A percentile compares a stretch with the other conserved stretches of the same genome.
Conservation (phyloP, 2,113 vertebrate genomes). For the Hippocampus zosterae region DNA sequence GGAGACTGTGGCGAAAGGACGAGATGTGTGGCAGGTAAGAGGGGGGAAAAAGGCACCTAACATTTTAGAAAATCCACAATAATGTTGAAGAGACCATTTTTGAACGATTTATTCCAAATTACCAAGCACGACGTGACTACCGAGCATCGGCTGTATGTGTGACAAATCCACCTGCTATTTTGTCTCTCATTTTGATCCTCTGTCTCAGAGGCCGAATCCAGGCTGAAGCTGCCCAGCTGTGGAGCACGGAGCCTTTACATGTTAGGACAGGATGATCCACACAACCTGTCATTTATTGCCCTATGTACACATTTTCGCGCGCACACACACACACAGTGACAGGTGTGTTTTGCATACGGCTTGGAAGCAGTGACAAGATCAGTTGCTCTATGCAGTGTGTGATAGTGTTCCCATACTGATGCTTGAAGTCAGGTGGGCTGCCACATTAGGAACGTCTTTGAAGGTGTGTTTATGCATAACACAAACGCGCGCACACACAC, state of each 20-base stretch:
- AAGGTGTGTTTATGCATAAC: conserved; percentile 52
- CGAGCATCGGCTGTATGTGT: background rate
- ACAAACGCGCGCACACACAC: conserved; percentile 32
- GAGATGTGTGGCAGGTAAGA: too few relatives aligned
- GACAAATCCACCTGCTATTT: conserved; percentile 1
- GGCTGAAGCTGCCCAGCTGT: conserved; percentile 46
- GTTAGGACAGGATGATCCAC: conserved; percentile 35
- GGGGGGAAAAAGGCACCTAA: too few relatives aligned
- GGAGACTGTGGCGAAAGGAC: too few relatives aligned
- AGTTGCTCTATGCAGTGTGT: conserved; percentile 2
- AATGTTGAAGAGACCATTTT: background rate
- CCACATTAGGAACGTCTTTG: conserved; percentile 55
- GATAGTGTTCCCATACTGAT: conserved; percentile 14
- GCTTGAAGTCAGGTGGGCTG: conserved; percentile 56
- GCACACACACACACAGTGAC: conserved; percentile 33
- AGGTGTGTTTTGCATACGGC: conserved; percentile 38
- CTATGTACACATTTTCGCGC: conserved; percentile 19
- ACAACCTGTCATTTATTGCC: conserved; percentile 49
- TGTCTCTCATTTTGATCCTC: conserved; percentile 9
- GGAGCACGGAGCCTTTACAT: conserved; percentile 29
- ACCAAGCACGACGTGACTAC: background rate
- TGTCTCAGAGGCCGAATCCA: conserved; percentile 26
- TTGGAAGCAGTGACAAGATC: conserved; percentile 8
- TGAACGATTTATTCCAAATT: background rate
- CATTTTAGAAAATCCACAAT: too few relatives aligned